These are phyloP conservation scores for Pyrrhosoma nymphula DNA, from an alignment of 2,888 invertebrate species.

Conservation along the genomic window DNA sequence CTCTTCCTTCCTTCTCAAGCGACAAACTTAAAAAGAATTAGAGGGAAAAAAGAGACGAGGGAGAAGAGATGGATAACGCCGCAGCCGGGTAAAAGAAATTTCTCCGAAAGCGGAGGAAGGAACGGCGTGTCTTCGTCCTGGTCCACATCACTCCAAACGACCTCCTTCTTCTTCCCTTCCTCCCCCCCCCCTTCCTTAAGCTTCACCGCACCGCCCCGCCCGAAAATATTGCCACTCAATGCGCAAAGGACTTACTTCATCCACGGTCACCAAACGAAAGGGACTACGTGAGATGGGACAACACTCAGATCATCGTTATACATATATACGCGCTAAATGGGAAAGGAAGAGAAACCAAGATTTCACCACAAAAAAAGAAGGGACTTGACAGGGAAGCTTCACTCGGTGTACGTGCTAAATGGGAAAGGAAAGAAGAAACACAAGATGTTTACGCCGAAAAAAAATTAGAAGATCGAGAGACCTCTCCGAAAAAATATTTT, in stretches of 20 bases:
- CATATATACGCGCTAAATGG: background rate
- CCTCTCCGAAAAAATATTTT: background rate
- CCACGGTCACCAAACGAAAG: background rate
- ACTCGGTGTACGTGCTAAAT: background rate
- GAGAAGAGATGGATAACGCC: background rate
- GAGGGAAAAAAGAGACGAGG: background rate
- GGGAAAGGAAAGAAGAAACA: background rate
- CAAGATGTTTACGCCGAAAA: background rate
- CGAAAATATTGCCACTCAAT: background rate
- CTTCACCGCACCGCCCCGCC: background rate
- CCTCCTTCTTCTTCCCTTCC: background rate
- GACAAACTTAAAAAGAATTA: slow-evolving; percentile 41
- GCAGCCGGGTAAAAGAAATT: background rate
- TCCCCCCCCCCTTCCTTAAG: too few relatives aligned
- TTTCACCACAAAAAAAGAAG: background rate
- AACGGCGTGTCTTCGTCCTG: background rate
- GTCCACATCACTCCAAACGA: background rate
- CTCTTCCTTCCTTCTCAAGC: background rate
- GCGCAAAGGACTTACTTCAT: background rate
- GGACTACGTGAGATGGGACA: background rate
- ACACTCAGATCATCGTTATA: background rate
- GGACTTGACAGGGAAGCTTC: too few relatives aligned
- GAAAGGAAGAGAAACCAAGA: background rate
- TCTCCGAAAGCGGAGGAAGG: slow-evolving; percentile 5
- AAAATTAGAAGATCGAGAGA: background rate